A percentile compares a stretch with the other conserved stretches of the same genome.
phyloP scores from a whole-genome alignment of 2,888 invertebrate genomes.

The Malacosoma neustria region DNA sequence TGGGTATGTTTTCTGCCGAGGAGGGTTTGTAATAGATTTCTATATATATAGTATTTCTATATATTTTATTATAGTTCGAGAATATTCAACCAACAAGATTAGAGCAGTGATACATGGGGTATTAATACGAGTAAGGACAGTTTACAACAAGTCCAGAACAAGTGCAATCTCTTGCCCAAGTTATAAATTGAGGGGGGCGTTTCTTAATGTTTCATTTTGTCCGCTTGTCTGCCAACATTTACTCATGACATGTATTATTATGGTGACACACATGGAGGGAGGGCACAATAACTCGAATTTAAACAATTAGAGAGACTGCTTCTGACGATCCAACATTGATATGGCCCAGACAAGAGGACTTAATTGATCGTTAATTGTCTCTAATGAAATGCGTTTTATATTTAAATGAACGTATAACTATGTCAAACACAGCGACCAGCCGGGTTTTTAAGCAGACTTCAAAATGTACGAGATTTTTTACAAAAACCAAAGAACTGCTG shows the following conservation, averaged over 20 bases:
- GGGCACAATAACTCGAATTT: slow-evolving; percentile 36
- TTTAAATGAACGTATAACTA: slow-evolving; percentile 66
- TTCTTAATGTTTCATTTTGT: slow-evolving; percentile 4
- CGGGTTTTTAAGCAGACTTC: no score
- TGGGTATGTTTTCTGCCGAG: no score
- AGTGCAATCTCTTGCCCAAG: no score
- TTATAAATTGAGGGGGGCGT: background rate
- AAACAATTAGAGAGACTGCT: slow-evolving; percentile 38
- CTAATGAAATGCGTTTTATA: slow-evolving; percentile 72
- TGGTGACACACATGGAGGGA: slow-evolving; percentile 7
- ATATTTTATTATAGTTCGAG: no score
- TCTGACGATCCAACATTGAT: slow-evolving; percentile 51
- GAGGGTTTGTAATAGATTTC: no score
- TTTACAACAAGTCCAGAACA: no score
- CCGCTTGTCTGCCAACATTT: slow-evolving; percentile 10
- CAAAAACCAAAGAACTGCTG: no score
- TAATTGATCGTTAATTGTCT: slow-evolving; percentile 69
- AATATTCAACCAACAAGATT: no score
- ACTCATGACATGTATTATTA: slow-evolving; percentile 2
- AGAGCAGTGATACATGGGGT: no score
- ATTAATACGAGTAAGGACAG: no score
- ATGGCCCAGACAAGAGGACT: slow-evolving; percentile 52
- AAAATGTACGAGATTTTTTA: no score
- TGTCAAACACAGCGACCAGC: slow-evolving; percentile 26
- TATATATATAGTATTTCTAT: no score